These are phyloP conservation scores for Heliconius melpomene DNA, from an alignment of 1,140 invertebrate species.

Conservation along the genomic window DNA sequence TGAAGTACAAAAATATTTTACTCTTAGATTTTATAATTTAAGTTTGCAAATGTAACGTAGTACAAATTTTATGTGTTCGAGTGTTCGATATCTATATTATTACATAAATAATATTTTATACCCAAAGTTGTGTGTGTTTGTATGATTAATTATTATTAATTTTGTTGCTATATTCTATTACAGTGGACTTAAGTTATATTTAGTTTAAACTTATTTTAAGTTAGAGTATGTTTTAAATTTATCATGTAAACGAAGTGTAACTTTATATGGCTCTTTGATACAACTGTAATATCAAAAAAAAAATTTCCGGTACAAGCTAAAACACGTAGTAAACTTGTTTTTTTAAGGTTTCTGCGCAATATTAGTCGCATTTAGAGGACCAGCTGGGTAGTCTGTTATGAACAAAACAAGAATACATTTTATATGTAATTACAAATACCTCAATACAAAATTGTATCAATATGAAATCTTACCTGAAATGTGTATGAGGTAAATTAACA, in stretches of 20 bases:
- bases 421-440: background rate
- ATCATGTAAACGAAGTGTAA: background rate
- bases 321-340: constrained; percentile 23
- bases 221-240: constrained; percentile 24
- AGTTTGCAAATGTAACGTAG: constrained; percentile 45
- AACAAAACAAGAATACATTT: background rate
- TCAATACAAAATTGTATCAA: background rate
- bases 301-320: constrained; percentile 9
- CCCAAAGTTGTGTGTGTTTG: constrained; percentile 78
- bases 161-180: constrained; percentile 76
- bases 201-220: constrained; percentile 42
- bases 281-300: constrained; percentile 3
- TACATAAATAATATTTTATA: constrained; percentile 64
- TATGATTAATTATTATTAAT: constrained; percentile 70
- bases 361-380: constrained; percentile 9
- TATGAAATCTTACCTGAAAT: background rate
- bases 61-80: constrained; percentile 53
- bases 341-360: constrained; percentile 24
- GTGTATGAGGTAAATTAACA: background rate
- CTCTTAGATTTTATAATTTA: constrained; percentile 37
- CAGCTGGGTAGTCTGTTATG: background rate
- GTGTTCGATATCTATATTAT: constrained; percentile 45
- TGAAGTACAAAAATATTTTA: constrained; percentile 56
- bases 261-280: constrained; percentile 19
- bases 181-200: constrained; percentile 52